Evolutionary conservation across 1,140 invertebrate genomes (phyloP).

Genomic region (Scaptomyza pallida): DNA sequence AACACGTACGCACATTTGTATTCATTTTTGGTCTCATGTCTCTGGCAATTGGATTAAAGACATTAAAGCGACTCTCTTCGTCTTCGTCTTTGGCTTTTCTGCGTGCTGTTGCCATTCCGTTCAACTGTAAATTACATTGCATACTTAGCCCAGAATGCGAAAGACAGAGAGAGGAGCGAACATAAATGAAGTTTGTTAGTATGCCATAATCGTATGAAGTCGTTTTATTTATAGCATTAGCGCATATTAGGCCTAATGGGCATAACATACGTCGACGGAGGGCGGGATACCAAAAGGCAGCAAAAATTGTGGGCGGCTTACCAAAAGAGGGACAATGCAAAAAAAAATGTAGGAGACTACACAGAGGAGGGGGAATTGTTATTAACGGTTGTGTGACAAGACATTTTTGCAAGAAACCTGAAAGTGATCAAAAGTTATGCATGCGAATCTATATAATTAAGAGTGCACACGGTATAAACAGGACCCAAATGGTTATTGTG

Average conservation of each 20-base stretch:
- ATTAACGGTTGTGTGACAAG: constrained; percentile 51
- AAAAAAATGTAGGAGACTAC: neutral
- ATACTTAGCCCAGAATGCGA: constrained; percentile 49
- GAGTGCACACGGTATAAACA: too few relatives aligned
- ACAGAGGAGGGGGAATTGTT: constrained; percentile 44
- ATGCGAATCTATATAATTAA: constrained; percentile 7
- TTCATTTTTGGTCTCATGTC: constrained; percentile 77
- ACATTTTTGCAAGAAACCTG: constrained; percentile 18
- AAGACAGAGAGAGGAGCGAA: constrained; percentile 3
- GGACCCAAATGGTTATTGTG: neutral
- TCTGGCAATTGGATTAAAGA: constrained; percentile 78
- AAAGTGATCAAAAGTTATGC: constrained; percentile 60
- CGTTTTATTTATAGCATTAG: constrained; percentile 80
- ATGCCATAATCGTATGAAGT: constrained; percentile 79
- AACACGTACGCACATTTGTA: constrained; percentile 82
- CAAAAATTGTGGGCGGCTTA: neutral
- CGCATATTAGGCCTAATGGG: constrained; percentile 80
- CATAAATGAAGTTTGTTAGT: constrained; percentile 67
- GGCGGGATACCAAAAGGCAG: neutral
- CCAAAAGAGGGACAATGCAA: constrained; percentile 10
- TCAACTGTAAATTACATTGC: constrained; percentile 78
- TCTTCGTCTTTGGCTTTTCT: constrained; percentile 4
- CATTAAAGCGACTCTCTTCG: constrained; percentile 70
- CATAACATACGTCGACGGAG: constrained; percentile 70
- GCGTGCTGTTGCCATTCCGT: constrained; percentile 35